Conservation (phyloP, 2,888 invertebrate species). For the Junonia oenone region DNA sequence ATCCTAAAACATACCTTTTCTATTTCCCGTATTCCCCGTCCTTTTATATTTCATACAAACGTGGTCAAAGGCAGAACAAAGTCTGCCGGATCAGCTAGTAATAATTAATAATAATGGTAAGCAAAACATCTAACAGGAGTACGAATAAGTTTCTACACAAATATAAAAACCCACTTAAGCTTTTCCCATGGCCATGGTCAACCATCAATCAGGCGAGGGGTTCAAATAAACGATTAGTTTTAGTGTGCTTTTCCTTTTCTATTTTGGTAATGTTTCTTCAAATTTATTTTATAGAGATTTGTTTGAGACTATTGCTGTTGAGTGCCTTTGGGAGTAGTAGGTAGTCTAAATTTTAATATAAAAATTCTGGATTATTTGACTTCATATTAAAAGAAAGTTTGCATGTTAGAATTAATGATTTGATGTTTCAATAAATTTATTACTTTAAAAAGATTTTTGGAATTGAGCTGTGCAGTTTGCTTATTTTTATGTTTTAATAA, state of each 20-base stretch:
- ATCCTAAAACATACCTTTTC: no score
- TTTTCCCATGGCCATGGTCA: no score
- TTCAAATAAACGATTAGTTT: slow-evolving; percentile 30
- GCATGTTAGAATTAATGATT: not conserved
- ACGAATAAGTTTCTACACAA: no score
- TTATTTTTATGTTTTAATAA: not conserved
- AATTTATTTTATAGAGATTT: slow-evolving; percentile 11
- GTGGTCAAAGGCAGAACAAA: no score
- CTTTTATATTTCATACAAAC: no score
- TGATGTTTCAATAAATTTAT: not conserved
- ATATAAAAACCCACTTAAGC: not conserved
- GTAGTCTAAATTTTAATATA: not conserved
- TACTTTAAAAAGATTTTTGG: no score
- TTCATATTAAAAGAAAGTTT: not conserved
- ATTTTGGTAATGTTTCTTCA: slow-evolving; percentile 16
- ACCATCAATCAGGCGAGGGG: slow-evolving; percentile 53
- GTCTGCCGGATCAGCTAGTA: no score
- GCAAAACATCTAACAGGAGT: no score
- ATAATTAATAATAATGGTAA: no score
- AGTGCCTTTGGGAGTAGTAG: not conserved
- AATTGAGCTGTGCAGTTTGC: no score
- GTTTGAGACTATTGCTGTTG: slow-evolving; percentile 1
- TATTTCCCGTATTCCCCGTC: no score
- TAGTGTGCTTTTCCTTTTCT: slow-evolving; percentile 18
- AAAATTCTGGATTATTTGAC: not conserved